phyloP scores from a whole-genome alignment of 1,140 invertebrate genomes.

The Diuraphis noxia region DNA sequence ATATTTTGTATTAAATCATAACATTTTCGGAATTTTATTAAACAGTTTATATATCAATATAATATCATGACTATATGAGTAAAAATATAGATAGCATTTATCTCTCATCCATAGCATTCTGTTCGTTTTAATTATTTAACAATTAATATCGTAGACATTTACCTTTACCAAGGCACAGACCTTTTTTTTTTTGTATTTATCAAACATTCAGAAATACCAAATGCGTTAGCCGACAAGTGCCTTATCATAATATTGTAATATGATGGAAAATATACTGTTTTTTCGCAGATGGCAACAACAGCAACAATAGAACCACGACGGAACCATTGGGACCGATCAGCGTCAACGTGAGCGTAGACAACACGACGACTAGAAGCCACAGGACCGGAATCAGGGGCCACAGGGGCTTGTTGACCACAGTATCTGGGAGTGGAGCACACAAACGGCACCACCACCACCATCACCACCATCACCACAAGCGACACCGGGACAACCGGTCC shows the following conservation, averaged over 20 bases:
- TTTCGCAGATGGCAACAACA: neutral
- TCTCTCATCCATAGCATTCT: no score
- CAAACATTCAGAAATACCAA: no score
- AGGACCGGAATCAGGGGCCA: slow-evolving; percentile 29
- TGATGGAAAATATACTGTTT: neutral
- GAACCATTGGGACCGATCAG: slow-evolving; percentile 56
- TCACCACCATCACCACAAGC: slow-evolving; percentile 35
- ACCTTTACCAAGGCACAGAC: no score
- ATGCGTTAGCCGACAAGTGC: no score
- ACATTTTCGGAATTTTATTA: no score
- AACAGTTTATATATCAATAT: no score
- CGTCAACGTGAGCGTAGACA: slow-evolving; percentile 54
- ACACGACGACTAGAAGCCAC: neutral
- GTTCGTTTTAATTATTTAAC: no score
- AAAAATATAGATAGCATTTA: no score
- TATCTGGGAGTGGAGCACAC: neutral
- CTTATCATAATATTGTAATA: neutral
- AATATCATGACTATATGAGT: no score
- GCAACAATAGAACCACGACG: neutral
- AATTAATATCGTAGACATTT: no score
- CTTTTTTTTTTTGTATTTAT: neutral
- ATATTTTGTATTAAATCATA: no score
- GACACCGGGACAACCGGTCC: neutral
- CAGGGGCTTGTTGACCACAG: slow-evolving; percentile 55
- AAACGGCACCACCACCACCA: neutral